phyloP scores from a whole-genome alignment of 2,113 vertebrate species.

The Poeciliopsis occidentalis region DNA sequence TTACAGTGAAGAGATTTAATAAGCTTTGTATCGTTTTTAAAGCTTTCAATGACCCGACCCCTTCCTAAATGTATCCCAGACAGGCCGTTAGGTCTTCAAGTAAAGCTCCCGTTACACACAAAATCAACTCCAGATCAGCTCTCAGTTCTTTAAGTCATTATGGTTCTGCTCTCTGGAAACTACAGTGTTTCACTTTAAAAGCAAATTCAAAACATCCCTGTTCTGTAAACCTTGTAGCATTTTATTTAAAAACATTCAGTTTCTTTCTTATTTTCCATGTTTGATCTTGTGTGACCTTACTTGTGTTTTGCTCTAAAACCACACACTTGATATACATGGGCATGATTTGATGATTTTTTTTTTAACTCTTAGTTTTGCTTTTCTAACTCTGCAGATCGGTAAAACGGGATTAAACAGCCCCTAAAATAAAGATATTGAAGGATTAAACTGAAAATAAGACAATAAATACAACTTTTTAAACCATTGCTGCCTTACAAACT shows the following conservation, averaged over 20 bases:
- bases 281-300: too few relatives aligned
- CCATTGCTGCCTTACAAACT: not conserved
- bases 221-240: not conserved
- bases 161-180: not conserved
- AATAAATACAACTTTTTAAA: not conserved
- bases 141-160: not conserved
- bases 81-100: not conserved
- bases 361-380: not conserved
- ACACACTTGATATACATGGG: not conserved
- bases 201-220: not conserved
- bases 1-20: too few relatives aligned
- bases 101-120: too few relatives aligned
- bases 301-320: not conserved
- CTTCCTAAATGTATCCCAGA: not conserved
- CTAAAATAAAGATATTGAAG: too few relatives aligned
- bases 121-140: not conserved
- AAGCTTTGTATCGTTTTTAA: too few relatives aligned
- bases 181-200: not conserved
- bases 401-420: not conserved
- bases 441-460: not conserved
- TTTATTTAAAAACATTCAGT: not conserved
- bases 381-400: not conserved
- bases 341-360: too few relatives aligned
- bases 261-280: too few relatives aligned
- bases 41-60: too few relatives aligned